A percentile compares a stretch with the other conserved stretches of the same genome.
These are phyloP conservation scores for Pseudomyrmex dendroicus DNA, from an alignment of 1,140 invertebrate species.

Conservation along the genomic window DNA sequence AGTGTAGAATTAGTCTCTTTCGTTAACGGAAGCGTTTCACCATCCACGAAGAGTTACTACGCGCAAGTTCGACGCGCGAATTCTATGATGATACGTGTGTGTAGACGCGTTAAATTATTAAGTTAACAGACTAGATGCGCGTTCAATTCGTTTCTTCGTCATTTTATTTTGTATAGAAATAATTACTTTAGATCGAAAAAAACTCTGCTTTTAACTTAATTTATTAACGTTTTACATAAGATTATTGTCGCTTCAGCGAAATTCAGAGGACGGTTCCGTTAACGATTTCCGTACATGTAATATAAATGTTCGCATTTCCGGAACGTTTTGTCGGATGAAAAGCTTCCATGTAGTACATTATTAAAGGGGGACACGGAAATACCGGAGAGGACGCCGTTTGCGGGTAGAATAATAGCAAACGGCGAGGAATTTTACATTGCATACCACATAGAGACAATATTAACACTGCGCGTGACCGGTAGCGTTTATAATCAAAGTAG, in stretches of 20 bases:
- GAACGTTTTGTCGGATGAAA: constrained; percentile 36
- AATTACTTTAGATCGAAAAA: background rate
- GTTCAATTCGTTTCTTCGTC: background rate
- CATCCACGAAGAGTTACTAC: background rate
- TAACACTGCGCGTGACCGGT: constrained; percentile 55
- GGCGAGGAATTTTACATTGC: constrained; percentile 64
- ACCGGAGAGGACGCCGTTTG: constrained; percentile 55
- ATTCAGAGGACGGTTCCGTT: constrained; percentile 31
- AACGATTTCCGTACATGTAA: constrained; percentile 24
- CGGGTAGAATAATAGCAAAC: constrained; percentile 47
- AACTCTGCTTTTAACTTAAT: background rate
- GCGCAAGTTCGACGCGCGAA: background rate
- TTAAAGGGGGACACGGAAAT: constrained; percentile 11
- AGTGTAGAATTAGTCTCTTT: constrained; percentile 37
- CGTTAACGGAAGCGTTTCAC: constrained; percentile 33
- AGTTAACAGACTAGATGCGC: constrained; percentile 24
- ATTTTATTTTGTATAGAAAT: constrained; percentile 9
- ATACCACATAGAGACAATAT: constrained; percentile 74
- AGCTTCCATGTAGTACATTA: background rate
- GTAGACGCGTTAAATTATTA: constrained; percentile 25
- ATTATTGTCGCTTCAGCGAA: constrained; percentile 6
- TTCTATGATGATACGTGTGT: background rate
- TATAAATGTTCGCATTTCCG: constrained; percentile 32
- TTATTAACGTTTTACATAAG: background rate
- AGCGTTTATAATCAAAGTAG: constrained; percentile 78